phyloP scores from a whole-genome alignment of 1,140 invertebrate genomes.

The Bradysia coprophila region DNA sequence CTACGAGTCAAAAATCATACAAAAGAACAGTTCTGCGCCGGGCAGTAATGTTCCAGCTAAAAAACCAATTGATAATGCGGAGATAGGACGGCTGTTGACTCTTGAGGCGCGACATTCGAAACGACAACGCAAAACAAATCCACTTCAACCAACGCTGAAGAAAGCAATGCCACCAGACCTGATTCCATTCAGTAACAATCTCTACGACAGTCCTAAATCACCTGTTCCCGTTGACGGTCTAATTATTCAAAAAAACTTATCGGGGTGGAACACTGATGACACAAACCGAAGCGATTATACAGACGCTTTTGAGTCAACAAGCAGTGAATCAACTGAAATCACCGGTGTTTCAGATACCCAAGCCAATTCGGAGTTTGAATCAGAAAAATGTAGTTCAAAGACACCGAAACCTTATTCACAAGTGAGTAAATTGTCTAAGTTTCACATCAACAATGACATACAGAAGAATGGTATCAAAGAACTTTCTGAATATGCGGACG shows the following conservation, averaged over 20 bases:
- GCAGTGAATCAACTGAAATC: constrained; percentile 20
- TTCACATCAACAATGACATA: not conserved
- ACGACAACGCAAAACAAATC: constrained; percentile 35
- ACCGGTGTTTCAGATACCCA: constrained; percentile 15
- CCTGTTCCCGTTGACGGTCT: not conserved
- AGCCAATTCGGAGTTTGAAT: constrained; percentile 9
- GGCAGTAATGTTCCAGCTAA: constrained; percentile 7
- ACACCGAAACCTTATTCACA: not conserved
- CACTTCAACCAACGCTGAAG: constrained; percentile 25
- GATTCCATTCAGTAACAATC: constrained; percentile 23
- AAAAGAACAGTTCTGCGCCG: constrained; percentile 11
- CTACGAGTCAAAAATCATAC: constrained; percentile 36
- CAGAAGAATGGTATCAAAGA: not conserved
- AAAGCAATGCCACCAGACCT: constrained; percentile 38
- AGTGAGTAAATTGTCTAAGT: not conserved
- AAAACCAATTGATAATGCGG: constrained; percentile 4
- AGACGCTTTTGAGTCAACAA: constrained; percentile 9
- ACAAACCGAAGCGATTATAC: not conserved
- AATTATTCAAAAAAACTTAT: constrained; percentile 8
- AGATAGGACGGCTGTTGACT: constrained; percentile 33
- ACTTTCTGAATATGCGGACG: not conserved
- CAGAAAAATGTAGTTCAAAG: not conserved
- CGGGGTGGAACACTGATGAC: constrained; percentile 3
- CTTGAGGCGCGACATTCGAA: constrained; percentile 45
- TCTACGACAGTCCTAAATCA: constrained; percentile 1